These are phyloP conservation scores for Odontothrips loti DNA, from an alignment of 2,888 invertebrate genomes.

Conservation along the genomic window DNA sequence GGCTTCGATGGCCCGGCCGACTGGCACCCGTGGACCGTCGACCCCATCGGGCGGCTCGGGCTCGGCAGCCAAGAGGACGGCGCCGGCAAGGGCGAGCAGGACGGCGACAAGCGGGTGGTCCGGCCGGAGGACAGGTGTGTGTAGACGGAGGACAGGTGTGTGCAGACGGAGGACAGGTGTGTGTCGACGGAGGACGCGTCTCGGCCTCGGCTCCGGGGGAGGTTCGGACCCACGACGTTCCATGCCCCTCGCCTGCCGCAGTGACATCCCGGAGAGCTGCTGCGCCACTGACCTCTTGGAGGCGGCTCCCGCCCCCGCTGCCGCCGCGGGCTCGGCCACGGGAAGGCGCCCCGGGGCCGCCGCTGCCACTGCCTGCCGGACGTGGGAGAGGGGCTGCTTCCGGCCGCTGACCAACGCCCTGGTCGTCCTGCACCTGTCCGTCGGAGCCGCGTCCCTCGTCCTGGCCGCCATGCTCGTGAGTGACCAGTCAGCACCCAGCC, in stretches of 20 bases:
- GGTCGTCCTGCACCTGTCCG: conserved; percentile 12
- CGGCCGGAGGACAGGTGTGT: background rate
- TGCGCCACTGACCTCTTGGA: background rate
- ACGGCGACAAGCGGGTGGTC: background rate
- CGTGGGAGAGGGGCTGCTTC: conserved; percentile 11
- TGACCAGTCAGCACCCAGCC: background rate
- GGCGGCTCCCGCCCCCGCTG: background rate
- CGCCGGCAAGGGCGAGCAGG: background rate
- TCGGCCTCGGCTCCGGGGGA: background rate
- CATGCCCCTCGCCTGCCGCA: background rate
- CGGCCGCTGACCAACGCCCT: conserved; percentile 2
- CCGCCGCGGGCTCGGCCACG: too few species aligned
- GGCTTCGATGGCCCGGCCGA: conserved; percentile 5
- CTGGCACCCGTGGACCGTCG: conserved; percentile 8
- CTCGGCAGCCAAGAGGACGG: background rate
- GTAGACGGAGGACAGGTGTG: too few species aligned
- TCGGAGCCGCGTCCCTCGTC: background rate
- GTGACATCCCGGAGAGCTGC: background rate
- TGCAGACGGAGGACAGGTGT: too few species aligned
- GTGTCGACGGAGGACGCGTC: too few species aligned
- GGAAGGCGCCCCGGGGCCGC: background rate
- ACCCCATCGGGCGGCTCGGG: conserved; percentile 14
- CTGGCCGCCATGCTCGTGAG: conserved; percentile 1
- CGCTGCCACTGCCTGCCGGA: background rate
- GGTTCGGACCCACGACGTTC: too few species aligned